Conservation (phyloP, 2,797 vertebrate species). For the Syngnathus rostellatus region DNA sequence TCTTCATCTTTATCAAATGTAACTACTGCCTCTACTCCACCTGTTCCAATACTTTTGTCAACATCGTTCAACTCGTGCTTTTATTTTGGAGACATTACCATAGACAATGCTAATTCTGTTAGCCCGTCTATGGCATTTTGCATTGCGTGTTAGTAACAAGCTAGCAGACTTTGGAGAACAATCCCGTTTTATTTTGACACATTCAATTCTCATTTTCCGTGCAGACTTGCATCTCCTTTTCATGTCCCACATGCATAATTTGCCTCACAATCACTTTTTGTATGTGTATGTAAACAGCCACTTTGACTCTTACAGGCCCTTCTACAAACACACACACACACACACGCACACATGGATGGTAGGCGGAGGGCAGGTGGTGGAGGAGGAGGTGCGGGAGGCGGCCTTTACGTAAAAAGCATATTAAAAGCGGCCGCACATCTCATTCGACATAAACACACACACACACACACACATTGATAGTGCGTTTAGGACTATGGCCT, state of each 20-base stretch:
- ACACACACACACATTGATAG: conserved; percentile 6
- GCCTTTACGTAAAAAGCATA: conserved; percentile 39
- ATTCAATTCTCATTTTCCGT: neutral
- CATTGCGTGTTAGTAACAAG: neutral
- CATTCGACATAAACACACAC: conserved; percentile 20
- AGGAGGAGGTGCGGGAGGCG: conserved; percentile 17
- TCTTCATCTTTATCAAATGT: neutral
- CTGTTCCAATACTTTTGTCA: too few relatives aligned
- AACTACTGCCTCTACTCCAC: too few relatives aligned
- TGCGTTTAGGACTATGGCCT: conserved; percentile 57
- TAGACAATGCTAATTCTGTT: neutral
- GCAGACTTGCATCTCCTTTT: neutral
- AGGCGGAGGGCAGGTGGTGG: conserved; percentile 29
- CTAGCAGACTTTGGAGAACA: neutral
- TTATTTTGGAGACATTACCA: neutral
- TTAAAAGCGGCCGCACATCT: conserved; percentile 22
- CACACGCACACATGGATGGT: conserved; percentile 2
- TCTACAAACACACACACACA: conserved; percentile 4
- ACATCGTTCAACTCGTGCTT: too few relatives aligned
- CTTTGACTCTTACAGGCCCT: conserved; percentile 7
- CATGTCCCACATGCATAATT: conserved; percentile 2
- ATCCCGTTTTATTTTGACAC: neutral
- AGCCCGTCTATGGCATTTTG: neutral
- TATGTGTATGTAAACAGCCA: conserved; percentile 25
- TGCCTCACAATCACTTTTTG: conserved; percentile 24